Evolutionary conservation across 2,113 vertebrate species (phyloP).

Genomic region (Eulemur rufifrons): DNA sequence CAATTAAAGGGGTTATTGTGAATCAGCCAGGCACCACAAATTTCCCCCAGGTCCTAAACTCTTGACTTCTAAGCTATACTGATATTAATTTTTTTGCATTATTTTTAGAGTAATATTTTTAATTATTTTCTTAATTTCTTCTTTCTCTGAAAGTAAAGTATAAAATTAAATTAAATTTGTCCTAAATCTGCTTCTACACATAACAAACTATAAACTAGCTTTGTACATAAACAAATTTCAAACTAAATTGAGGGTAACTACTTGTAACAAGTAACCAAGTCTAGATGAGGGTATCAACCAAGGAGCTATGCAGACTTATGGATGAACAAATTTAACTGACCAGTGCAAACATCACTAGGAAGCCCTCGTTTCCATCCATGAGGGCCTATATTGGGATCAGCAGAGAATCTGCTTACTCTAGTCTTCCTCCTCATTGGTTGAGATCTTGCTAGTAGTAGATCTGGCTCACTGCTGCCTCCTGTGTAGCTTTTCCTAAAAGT

Average conservation of each 20-base stretch:
- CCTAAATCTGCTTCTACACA: not conserved
- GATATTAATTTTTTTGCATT: not conserved
- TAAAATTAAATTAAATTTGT: not conserved
- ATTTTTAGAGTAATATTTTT: not conserved
- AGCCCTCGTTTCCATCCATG: not conserved
- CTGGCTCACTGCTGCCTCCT: not conserved
- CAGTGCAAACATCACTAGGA: not conserved
- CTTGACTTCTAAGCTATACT: not conserved
- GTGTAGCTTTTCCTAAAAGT: not conserved
- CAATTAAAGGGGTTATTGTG: not conserved
- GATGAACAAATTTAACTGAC: not conserved
- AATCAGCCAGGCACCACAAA: not conserved
- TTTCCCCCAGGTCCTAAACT: not conserved
- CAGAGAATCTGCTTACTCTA: not conserved
- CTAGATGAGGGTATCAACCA: not conserved
- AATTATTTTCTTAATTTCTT: not conserved
- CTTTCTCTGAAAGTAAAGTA: not conserved
- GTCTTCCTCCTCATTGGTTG: not conserved
- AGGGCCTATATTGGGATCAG: not conserved
- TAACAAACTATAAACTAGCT: not conserved
- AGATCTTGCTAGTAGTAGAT: not conserved
- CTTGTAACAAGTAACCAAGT: not conserved
- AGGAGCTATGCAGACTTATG: not conserved
- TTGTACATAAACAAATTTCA: not conserved
- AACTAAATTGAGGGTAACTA: not conserved